Evolutionary conservation across 2,888 invertebrate species (phyloP).

Genomic region (Cerastis rubricosa): DNA sequence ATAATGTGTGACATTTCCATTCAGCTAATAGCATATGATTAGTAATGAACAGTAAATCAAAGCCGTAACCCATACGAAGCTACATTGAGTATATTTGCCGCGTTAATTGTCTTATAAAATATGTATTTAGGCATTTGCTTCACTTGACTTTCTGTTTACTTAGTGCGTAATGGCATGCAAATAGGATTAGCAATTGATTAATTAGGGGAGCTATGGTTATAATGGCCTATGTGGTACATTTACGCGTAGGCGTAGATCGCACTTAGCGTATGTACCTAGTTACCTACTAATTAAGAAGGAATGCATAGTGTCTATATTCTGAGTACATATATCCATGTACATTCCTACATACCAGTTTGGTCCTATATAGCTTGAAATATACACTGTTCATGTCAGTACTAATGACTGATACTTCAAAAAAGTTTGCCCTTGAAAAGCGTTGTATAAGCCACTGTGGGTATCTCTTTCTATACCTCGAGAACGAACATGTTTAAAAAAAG

Average conservation of each 20-base stretch:
- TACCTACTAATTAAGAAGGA: not conserved
- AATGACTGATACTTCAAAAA: not conserved
- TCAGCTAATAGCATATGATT: constrained; percentile 35
- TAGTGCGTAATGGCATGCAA: constrained; percentile 63
- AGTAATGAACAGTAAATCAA: constrained; percentile 37
- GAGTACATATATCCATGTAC: not conserved
- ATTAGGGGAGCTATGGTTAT: constrained; percentile 44
- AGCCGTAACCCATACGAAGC: constrained; percentile 12
- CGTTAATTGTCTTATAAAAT: constrained; percentile 67
- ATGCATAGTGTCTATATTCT: not conserved
- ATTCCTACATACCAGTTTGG: not conserved
- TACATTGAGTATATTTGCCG: constrained; percentile 34
- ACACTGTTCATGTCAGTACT: not conserved
- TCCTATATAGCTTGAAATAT: not conserved
- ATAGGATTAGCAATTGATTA: constrained; percentile 64
- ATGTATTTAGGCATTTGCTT: constrained; percentile 62
- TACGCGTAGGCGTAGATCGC: not conserved
- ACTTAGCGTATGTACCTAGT: constrained; percentile 1
- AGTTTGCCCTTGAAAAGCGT: not conserved
- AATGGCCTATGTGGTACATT: not conserved
- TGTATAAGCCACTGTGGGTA: not conserved
- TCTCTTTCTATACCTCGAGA: not conserved
- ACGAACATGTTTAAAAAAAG: not conserved
- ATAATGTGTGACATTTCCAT: constrained; percentile 42
- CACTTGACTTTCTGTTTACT: constrained; percentile 62